phyloP scores from a whole-genome alignment of 2,113 vertebrate species.

The Proterorhinus semilunaris region DNA sequence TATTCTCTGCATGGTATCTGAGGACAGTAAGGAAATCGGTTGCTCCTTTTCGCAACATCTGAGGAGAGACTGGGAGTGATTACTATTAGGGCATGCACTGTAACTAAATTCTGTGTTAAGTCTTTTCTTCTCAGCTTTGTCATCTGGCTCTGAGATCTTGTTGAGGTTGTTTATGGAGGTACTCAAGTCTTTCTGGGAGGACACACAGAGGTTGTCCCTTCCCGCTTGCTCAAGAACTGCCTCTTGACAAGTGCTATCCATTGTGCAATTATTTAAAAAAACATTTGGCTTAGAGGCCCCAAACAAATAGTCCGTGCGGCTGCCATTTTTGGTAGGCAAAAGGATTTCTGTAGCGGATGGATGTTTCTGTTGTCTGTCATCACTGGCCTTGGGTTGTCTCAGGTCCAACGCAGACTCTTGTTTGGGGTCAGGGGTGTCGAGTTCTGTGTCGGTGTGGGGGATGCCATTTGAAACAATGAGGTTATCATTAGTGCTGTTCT shows the following conservation, averaged over 20 bases:
- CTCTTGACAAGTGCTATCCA: constrained; percentile 23
- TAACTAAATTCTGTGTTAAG: constrained; percentile 44
- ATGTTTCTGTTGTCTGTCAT: constrained; percentile 60
- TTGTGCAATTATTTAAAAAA: constrained; percentile 27
- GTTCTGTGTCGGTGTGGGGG: constrained; percentile 41
- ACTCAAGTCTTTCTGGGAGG: constrained; percentile 22
- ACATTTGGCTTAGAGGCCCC: constrained; percentile 28
- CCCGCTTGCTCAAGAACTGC: constrained; percentile 19
- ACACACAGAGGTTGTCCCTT: constrained; percentile 27
- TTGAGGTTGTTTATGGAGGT: constrained; percentile 57
- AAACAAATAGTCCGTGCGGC: constrained; percentile 36
- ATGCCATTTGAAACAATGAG: constrained; percentile 51
- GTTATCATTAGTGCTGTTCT: constrained; percentile 38
- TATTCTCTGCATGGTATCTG: constrained; percentile 31
- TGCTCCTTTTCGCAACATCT: constrained; percentile 27
- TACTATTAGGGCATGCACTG: constrained; percentile 33
- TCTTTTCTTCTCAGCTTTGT: constrained; percentile 50
- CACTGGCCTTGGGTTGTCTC: constrained; percentile 53
- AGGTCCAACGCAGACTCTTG: constrained; percentile 63
- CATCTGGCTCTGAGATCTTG: constrained; percentile 42
- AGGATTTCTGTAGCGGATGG: constrained; percentile 57
- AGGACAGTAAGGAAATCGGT: constrained; percentile 25
- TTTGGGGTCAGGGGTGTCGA: constrained; percentile 54
- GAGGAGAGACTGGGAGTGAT: constrained; percentile 31
- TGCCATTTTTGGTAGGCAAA: constrained; percentile 61